These are phyloP conservation scores for Abrostola triplasia DNA, from an alignment of 2,888 invertebrate species.

Conservation along the genomic window DNA sequence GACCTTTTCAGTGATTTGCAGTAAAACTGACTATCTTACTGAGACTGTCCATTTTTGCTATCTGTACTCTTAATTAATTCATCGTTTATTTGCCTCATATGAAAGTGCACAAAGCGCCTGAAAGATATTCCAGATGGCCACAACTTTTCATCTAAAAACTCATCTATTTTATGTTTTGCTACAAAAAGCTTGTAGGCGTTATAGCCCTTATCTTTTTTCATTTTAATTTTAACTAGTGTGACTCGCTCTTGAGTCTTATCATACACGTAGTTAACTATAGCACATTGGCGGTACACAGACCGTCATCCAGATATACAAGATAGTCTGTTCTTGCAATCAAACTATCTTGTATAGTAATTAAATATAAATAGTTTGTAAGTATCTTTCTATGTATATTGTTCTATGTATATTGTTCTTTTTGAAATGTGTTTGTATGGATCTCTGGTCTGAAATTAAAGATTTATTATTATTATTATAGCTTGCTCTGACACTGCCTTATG, in stretches of 20 bases:
- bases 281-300: no score
- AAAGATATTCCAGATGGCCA: slow-evolving; percentile 48
- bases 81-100: neutral
- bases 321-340: no score
- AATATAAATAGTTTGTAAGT: no score
- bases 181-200: slow-evolving; percentile 42
- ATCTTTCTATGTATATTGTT: no score
- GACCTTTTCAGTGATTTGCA: slow-evolving; percentile 11
- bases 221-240: slow-evolving; percentile 35
- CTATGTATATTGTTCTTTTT: no score
- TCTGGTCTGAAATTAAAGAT: no score
- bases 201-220: slow-evolving; percentile 35
- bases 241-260: slow-evolving; percentile 29
- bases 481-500: slow-evolving; percentile 29
- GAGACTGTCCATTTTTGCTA: neutral
- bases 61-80: neutral
- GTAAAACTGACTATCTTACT: slow-evolving; percentile 5
- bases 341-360: no score
- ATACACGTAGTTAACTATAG: slow-evolving; percentile 35
- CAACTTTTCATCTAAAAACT: slow-evolving; percentile 38
- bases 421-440: no score
- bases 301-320: no score
- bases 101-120: slow-evolving; percentile 37
- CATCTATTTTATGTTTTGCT: slow-evolving; percentile 26
- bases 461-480: no score